Evolutionary conservation across 2,113 vertebrate species (phyloP), one percentile per base, ranked within the genome.

Genomic region (Lophura nycthemera): DNA sequence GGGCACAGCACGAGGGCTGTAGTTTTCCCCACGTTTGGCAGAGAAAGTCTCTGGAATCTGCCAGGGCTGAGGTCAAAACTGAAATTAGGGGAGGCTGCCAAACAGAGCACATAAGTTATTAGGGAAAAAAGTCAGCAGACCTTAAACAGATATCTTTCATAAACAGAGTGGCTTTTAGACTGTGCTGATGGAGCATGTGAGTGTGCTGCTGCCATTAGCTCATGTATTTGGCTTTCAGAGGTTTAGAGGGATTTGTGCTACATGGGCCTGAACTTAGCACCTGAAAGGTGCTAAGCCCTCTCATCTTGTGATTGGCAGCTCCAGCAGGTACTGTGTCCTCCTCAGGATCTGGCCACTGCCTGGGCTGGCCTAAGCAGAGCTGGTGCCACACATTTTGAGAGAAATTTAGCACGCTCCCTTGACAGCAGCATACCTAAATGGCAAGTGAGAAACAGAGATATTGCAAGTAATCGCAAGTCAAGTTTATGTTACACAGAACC

Each of bases 141-240:
- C 88, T 95, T 91, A 90, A 95, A 94, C 43, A 94, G 94, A 75
- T 38, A 64, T 24, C 64, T 77, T 91, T 82, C 71, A 57, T 65
- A 88, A 95, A 85, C 21, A 71, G 2, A 2, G 20, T 59, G 64
- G 52, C 2, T 1, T 57, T 36, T 38, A 25, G 70, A 56, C 45
- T 32, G 6, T 43, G n/a, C 13, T 0, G 1, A 83, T 67, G 20
- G 76, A 93, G 54, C 54, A 47, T 65, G 45, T 0, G 0, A 45
- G 40, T 77, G 52, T 59, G 19, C 72, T 89, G 69, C 73, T 84
- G 84, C 8, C 29, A 71, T 88, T 92, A 85, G 54, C 78, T 96
- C 61, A 81, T 7, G 3, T 81, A 72, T 67, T 87, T 95, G 67
- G 60, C 76, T 94, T 85, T 74, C 40, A 42, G 82, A 90, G 18